Evolutionary conservation across 2,113 vertebrate species (phyloP).

Genomic region (Sakesphorus luctuosus): DNA sequence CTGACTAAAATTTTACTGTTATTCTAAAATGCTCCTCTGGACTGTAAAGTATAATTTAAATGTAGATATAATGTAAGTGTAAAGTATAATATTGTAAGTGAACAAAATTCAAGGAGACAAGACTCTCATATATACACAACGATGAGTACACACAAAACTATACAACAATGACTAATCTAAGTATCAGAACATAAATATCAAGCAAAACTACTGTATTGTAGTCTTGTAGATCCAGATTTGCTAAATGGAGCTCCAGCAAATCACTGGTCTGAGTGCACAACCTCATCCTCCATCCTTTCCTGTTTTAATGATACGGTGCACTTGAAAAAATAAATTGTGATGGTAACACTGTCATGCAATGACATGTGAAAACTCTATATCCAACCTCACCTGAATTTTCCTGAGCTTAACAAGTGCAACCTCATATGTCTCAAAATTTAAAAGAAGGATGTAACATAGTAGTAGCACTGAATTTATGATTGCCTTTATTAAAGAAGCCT

Average conservation of each 20-base stretch:
- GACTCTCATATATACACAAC: background rate
- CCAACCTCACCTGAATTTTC: background rate
- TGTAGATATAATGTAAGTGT: background rate
- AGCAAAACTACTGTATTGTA: background rate
- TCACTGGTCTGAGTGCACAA: background rate
- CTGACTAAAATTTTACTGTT: background rate
- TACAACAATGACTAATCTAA: background rate
- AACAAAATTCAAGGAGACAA: background rate
- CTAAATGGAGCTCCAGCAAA: background rate
- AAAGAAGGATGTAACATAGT: background rate
- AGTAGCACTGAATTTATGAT: background rate
- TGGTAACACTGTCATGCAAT: background rate
- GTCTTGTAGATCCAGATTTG: background rate
- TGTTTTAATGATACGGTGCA: background rate
- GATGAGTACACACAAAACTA: background rate
- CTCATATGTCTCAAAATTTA: background rate
- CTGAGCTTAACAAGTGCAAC: background rate
- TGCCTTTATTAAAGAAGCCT: constrained; percentile 1
- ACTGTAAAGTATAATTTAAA: background rate
- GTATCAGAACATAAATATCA: background rate
- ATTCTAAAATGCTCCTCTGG: background rate
- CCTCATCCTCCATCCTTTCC: background rate
- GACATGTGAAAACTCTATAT: background rate
- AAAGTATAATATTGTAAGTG: background rate
- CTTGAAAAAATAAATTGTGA: background rate